Evolutionary conservation across 2,888 invertebrate genomes (phyloP).

Genomic region (Chloromyia formosa): DNA sequence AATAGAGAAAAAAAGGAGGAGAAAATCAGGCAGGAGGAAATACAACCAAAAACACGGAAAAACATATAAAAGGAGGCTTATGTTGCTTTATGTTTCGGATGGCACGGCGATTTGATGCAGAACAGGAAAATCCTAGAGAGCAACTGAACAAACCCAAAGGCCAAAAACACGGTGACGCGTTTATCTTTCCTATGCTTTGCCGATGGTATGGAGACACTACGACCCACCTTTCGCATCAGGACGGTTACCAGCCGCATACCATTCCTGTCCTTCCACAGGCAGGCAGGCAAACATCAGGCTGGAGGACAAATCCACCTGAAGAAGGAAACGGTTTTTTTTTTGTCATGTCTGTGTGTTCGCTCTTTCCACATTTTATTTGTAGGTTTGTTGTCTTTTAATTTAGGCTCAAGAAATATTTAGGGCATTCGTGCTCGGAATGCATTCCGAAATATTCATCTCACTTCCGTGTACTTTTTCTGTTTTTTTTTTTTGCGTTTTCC

Average conservation of each 20-base stretch:
- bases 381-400: conserved; percentile 45
- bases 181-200: conserved; percentile 27
- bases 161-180: conserved; percentile 15
- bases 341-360: background rate
- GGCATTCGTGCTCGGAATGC: conserved; percentile 44
- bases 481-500: background rate
- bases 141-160: conserved; percentile 23
- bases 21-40: background rate
- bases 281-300: background rate
- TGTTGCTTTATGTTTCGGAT: conserved; percentile 46
- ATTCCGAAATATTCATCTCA: conserved; percentile 31
- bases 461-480: background rate
- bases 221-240: background rate
- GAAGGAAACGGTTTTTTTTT: conserved; percentile 22
- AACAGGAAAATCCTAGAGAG: conserved; percentile 44
- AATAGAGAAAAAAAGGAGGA: background rate
- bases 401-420: conserved; percentile 43
- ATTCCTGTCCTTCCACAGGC: background rate
- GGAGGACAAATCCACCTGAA: conserved; percentile 30
- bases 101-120: conserved; percentile 47
- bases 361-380: conserved; percentile 26
- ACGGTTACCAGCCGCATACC: background rate
- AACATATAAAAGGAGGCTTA: conserved; percentile 40
- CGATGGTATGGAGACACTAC: background rate
- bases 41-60: conserved; percentile 12